Conservation (phyloP, 2,797 vertebrate species). For the Malacoraja senta region DNA sequence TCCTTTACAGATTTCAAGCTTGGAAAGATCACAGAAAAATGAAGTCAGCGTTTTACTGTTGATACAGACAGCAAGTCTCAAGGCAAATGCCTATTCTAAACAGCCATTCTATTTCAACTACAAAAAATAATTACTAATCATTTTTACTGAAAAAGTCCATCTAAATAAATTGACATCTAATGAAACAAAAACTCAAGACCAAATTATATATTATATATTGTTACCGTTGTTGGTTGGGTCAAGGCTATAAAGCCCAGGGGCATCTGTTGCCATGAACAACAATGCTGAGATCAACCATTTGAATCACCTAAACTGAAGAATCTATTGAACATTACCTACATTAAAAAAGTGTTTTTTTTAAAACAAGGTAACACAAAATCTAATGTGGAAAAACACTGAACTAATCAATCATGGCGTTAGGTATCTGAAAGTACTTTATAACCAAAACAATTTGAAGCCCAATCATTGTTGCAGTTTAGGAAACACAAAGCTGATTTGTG, state of each 20-base stretch:
- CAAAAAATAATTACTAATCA: background rate
- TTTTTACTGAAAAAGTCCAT: background rate
- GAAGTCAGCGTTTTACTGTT: background rate
- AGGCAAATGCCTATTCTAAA: too few relatives aligned
- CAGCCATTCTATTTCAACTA: background rate
- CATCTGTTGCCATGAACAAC: background rate
- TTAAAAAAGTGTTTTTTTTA: too few relatives aligned
- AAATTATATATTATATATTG: background rate
- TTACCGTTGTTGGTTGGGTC: background rate
- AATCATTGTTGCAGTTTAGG: background rate
- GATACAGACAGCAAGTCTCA: background rate
- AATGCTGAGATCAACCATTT: background rate
- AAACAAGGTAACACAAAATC: too few relatives aligned
- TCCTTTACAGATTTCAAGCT: background rate
- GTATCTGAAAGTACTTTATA: too few relatives aligned
- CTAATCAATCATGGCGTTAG: too few relatives aligned
- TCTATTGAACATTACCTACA: background rate
- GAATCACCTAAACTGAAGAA: background rate
- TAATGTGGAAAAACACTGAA: too few relatives aligned
- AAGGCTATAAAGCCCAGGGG: background rate
- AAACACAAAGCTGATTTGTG: background rate
- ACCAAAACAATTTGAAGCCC: too few relatives aligned
- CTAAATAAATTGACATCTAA: background rate
- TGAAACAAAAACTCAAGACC: background rate
- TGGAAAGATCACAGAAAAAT: background rate